Evolutionary conservation across 2,797 vertebrate genomes (phyloP).

Genomic region (Salarias fasciatus): DNA sequence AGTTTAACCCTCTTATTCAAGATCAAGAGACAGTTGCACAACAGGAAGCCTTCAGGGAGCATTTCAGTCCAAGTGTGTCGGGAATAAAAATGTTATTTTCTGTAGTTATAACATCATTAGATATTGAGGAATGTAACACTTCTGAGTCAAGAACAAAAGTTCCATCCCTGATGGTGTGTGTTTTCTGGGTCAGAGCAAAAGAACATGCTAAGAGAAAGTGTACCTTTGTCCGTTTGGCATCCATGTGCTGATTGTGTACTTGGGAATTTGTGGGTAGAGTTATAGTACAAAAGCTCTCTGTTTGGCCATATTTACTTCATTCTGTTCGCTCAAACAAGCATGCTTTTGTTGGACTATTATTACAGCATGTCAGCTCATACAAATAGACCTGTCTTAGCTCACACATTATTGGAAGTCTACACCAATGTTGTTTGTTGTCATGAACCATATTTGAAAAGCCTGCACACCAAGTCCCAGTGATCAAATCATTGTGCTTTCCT

Average conservation of each 20-base stretch:
- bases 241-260: constrained; percentile 47
- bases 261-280: constrained; percentile 10
- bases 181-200: constrained; percentile 40
- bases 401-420: constrained; percentile 51
- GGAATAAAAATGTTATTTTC: constrained; percentile 9
- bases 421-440: constrained; percentile 62
- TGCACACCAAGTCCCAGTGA: constrained; percentile 30
- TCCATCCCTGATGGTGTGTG: constrained; percentile 16
- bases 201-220: constrained; percentile 36
- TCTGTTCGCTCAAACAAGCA: constrained; percentile 58
- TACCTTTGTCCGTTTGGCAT: constrained; percentile 30
- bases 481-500: constrained; percentile 51
- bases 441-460: constrained; percentile 46
- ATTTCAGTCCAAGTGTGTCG: too few species aligned
- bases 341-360: constrained; percentile 65
- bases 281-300: constrained; percentile 48
- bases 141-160: constrained; percentile 17
- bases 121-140: constrained; percentile 27
- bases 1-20: constrained; percentile 50
- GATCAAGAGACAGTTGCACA: constrained; percentile 49
- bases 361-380: constrained; percentile 52
- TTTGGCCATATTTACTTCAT: constrained; percentile 51
- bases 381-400: constrained; percentile 62
- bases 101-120: constrained; percentile 48
- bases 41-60: too few species aligned